phyloP scores from a whole-genome alignment of 2,113 vertebrate species.

The Hippocampus zosterae region DNA sequence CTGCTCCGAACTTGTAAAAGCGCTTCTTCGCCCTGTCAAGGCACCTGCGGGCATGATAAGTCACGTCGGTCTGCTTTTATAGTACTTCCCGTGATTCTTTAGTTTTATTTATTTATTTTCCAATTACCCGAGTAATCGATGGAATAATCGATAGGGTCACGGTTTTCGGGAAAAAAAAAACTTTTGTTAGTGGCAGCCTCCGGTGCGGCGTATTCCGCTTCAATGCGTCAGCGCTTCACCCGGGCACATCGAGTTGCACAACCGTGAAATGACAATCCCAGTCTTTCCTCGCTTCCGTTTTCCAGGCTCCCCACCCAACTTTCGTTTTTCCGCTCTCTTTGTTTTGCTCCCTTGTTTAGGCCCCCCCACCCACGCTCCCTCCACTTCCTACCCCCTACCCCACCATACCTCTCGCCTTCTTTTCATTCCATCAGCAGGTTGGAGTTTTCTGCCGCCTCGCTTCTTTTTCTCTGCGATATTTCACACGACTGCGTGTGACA shows the following conservation, averaged over 20 bases:
- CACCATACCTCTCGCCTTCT: conserved; percentile 19
- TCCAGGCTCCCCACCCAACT: conserved; percentile 12
- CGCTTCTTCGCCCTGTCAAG: conserved; percentile 6
- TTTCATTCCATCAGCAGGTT: conserved; percentile 43
- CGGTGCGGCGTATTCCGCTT: neutral
- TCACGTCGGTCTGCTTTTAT: neutral
- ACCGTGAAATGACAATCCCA: conserved; percentile 22
- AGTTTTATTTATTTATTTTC: no score
- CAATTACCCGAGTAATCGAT: no score
- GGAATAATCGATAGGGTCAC: no score
- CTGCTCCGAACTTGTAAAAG: conserved; percentile 13
- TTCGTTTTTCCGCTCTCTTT: conserved; percentile 27
- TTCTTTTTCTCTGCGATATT: conserved; percentile 40
- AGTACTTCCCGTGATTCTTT: no score
- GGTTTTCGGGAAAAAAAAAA: no score
- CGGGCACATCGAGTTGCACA: neutral
- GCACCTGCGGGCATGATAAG: neutral
- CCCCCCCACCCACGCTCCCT: neutral
- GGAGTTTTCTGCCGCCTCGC: conserved; percentile 33
- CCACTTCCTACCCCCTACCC: neutral
- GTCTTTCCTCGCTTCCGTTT: conserved; percentile 15
- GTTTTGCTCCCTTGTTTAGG: conserved; percentile 40
- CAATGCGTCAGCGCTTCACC: neutral
- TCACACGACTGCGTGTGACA: conserved; percentile 51
- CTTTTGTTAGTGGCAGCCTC: no score